A percentile compares a stretch with the other conserved stretches of the same genome.
phyloP scores from a whole-genome alignment of 1,140 invertebrate genomes.

The Saxidomus purpurata region DNA sequence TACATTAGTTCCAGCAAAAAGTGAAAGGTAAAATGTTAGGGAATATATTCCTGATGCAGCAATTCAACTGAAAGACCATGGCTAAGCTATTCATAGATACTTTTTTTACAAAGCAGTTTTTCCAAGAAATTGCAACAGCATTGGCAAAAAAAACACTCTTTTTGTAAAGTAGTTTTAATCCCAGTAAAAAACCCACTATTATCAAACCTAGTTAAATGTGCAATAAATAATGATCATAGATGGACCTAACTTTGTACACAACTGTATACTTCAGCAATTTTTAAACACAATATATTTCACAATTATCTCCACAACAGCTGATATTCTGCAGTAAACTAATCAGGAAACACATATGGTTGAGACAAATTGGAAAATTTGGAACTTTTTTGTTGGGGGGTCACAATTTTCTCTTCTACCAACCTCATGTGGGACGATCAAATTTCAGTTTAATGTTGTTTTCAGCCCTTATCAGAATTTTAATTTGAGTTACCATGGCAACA shows the following conservation, averaged over 20 bases:
- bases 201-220: too few relatives aligned
- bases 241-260: background rate
- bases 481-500: slow-evolving; percentile 78
- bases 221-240: too few relatives aligned
- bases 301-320: slow-evolving; percentile 35
- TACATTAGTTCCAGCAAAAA: too few relatives aligned
- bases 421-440: slow-evolving; percentile 66
- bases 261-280: background rate
- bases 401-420: slow-evolving; percentile 31
- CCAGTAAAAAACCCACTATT: too few relatives aligned
- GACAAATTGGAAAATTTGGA: slow-evolving; percentile 53
- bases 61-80: too few relatives aligned
- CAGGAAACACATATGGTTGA: slow-evolving; percentile 41
- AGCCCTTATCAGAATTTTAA: slow-evolving; percentile 81
- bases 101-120: too few relatives aligned
- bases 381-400: slow-evolving; percentile 39
- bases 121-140: too few relatives aligned
- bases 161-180: too few relatives aligned
- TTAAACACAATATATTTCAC: slow-evolving; percentile 28
- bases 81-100: too few relatives aligned
- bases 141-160: too few relatives aligned
- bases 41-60: too few relatives aligned
- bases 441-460: slow-evolving; percentile 79
- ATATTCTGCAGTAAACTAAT: slow-evolving; percentile 29
- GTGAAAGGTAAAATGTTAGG: too few relatives aligned